Base-by-base conservation (phyloP, 1,140 invertebrate genomes). In the Trinorchestia longiramus region DNA sequence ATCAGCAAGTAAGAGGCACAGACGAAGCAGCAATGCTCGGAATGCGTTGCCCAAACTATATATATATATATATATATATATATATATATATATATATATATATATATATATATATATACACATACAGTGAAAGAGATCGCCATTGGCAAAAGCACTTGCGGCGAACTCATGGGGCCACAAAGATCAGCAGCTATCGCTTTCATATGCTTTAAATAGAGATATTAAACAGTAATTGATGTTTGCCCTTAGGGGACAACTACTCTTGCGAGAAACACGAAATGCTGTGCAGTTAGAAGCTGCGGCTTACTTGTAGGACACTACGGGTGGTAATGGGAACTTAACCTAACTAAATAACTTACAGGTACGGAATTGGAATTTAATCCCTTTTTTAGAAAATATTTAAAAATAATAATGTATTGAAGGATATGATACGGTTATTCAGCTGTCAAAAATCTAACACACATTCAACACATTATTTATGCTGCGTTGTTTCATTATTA, bases 41-140 rank as follows among this genome's bases (percentile, higher is more conserved):
- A 90, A 90, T 90, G 88, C 88, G 41, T 90, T 42, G 43, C 88
- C n/a, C 88, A 90, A 90, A 90, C 88, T n/a, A 77, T 1, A 3
- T 36, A 11, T 77, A 77, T 77, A 77, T 77, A 77, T 77, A 36
- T 77, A 77, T 28, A 53, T 19, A 53, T 6, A 53, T 19, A 8
- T 19, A 19, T n/a, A 77, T 1, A 3, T 36, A 11, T 77, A 77
- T 77, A 77, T 77, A 77, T 77, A 36, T 77, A 77, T 28, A 53
- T n/a, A 77, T 1, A 3, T 36, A 11, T 77, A 77, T 77, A 77
- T 77, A 77, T 77, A 36, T 77, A 77, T 28, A 53, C 47, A 53
- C 6, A 53, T 19, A 8, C 47, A 19, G 6, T 8, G 6, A 53
- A 6, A 77, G 62, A 77, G 62, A 77, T 77, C 62, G 62, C 62